Conservation (phyloP, 1,140 invertebrate species). For the Aricia agestis region DNA sequence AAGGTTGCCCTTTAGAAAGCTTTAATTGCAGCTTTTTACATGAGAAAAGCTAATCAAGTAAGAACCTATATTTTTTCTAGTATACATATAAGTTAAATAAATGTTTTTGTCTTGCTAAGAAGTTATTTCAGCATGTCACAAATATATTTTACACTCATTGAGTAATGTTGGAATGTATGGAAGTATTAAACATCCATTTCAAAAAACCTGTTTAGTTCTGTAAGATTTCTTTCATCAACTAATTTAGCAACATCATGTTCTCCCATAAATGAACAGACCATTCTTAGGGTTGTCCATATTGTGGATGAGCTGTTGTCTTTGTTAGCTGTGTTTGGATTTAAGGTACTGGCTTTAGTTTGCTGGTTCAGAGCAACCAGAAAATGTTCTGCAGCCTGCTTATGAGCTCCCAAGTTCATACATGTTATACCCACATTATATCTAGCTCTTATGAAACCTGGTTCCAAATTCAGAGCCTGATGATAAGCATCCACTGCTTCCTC, state of each 20-base stretch:
- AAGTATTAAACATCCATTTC: conserved; percentile 64
- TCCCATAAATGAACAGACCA: conserved; percentile 92
- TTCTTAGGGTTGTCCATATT: conserved; percentile 95
- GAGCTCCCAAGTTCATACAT: conserved; percentile 96
- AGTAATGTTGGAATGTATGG: neutral
- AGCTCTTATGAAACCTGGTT: conserved; percentile 97
- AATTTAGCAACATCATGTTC: conserved; percentile 85
- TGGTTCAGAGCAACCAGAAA: conserved; percentile 95
- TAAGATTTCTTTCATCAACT: conserved; percentile 84
- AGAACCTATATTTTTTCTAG: conserved; percentile 26
- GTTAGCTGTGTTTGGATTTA: conserved; percentile 52
- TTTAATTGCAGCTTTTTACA: conserved; percentile 86
- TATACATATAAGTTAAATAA: conserved; percentile 17
- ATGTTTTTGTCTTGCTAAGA: neutral
- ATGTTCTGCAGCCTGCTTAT: conserved; percentile 97
- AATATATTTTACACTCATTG: neutral
- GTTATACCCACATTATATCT: conserved; percentile 98
- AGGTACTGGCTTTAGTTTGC: conserved; percentile 85
- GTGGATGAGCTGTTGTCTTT: conserved; percentile 85
- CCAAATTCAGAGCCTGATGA: conserved; percentile 91
- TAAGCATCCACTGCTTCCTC: conserved; percentile 98
- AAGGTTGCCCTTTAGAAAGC: conserved; percentile 86
- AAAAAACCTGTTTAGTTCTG: conserved; percentile 81
- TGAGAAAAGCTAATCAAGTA: conserved; percentile 30
- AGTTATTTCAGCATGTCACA: neutral